Base-by-base conservation (phyloP, 2,888 invertebrate genomes). In the Agonopterix heracliana region DNA sequence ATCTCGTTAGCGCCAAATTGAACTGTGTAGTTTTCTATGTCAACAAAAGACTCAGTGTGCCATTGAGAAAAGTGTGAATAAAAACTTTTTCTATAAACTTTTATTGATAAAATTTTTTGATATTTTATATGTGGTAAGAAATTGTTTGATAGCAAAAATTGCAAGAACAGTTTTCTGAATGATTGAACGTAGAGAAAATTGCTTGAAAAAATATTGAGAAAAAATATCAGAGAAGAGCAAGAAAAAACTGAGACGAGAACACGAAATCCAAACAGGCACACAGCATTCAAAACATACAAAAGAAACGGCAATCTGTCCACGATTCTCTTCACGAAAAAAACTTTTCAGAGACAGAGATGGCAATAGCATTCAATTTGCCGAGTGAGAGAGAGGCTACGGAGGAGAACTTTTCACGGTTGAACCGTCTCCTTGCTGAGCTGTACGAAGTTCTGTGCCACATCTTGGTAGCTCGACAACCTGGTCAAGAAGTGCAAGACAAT, bases 301-400 rank as follows among this genome's bases (percentile, higher is more conserved):
- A 38, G 38, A 38, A 38, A 26, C 26, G 38, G 34, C 34, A 35
- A 45, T 26, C 26, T 26, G 26, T 26, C 26, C 26, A 26, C 26
- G 26, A 26, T 26, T 26, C 26, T 26, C 26, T 26, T 26, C 45
- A 44, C 34, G 34, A 36, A 40, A 44, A 44, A 17, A 34, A 46
- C 17, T 50, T 49, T 49, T 34, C 11, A 65, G 59, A 76, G 26
- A 26, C 26, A 26, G 78, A 82, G 79, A 90, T 90, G 90, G 90
- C 90, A 69, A 90, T 90, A 81, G 90, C 90, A 61, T 90, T 90
- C 76, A 87, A 89, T 78, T 70, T 90, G 66, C 90, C 90, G 63
- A 83, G 89, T 64, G 90, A 90, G 71, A 79, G 88, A 77, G 90
- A 90, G 73, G 85, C 89, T 56, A 71, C 87, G 44, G 90, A 90